Evolutionary conservation across 2,888 invertebrate species (phyloP).

Genomic region (Apantesis nais): DNA sequence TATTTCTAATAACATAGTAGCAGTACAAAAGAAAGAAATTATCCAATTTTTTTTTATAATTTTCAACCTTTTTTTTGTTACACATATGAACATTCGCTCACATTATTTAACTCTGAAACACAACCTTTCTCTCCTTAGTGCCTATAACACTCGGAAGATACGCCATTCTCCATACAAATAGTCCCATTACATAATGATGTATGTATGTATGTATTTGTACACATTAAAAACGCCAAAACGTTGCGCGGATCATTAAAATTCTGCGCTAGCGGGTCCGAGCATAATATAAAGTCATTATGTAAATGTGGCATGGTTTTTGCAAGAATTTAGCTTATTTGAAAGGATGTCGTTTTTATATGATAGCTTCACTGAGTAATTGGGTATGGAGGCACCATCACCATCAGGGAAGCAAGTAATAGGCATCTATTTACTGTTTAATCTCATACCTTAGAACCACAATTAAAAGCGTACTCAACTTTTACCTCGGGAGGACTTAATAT

Average conservation of each 20-base stretch:
- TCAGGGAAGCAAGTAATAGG: not conserved
- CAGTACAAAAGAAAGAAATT: no score
- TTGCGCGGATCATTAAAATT: constrained; percentile 74
- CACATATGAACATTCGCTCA: no score
- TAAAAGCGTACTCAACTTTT: not conserved
- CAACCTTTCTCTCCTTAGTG: not conserved
- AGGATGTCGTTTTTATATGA: constrained; percentile 48
- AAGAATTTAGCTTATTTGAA: constrained; percentile 78
- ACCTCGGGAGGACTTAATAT: no score
- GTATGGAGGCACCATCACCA: not conserved
- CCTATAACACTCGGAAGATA: not conserved
- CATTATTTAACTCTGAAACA: not conserved
- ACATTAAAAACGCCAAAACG: constrained; percentile 56
- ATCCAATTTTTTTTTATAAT: no score
- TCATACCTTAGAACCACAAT: not conserved
- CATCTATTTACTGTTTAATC: not conserved
- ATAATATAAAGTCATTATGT: constrained; percentile 84
- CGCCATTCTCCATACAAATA: not conserved
- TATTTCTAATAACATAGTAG: no score
- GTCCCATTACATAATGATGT: constrained; percentile 16
- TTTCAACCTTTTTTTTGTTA: no score
- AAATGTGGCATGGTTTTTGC: constrained; percentile 74
- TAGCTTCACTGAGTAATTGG: constrained; percentile 11
- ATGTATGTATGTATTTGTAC: constrained; percentile 38
- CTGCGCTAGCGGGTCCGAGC: constrained; percentile 67